Evolutionary conservation across 2,113 vertebrate genomes (phyloP).

Genomic region (Motacilla alba): DNA sequence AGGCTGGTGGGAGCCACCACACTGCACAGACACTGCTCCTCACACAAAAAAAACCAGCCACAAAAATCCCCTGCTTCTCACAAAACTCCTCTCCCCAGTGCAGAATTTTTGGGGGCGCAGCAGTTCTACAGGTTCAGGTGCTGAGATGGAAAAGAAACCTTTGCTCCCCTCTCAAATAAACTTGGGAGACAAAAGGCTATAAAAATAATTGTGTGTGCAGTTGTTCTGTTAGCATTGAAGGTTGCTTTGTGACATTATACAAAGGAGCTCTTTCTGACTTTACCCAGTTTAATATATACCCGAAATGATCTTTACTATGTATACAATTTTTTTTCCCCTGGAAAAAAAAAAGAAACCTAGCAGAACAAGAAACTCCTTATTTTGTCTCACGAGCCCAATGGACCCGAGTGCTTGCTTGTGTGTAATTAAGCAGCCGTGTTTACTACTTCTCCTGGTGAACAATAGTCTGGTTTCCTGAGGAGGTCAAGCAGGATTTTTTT

Average conservation of each 20-base stretch:
- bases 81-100: not conserved
- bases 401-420: slow-evolving; percentile 27
- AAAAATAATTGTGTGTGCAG: slow-evolving; percentile 51
- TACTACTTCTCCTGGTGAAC: slow-evolving; percentile 69
- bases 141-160: slow-evolving; percentile 48
- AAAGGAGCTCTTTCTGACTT: slow-evolving; percentile 65
- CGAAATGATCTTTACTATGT: slow-evolving; percentile 58
- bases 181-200: slow-evolving; percentile 71
- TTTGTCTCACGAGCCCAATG: slow-evolving; percentile 12
- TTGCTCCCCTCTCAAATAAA: slow-evolving; percentile 50
- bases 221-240: slow-evolving; percentile 34
- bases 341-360: not conserved
- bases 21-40: slow-evolving; percentile 56
- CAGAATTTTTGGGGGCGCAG: not conserved
- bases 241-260: slow-evolving; percentile 66
- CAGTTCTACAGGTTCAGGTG: slow-evolving; percentile 11
- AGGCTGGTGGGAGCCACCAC: slow-evolving; percentile 81
- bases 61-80: not conserved
- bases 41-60: slow-evolving; percentile 45
- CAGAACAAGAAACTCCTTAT: slow-evolving; percentile 60
- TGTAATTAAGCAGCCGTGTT: slow-evolving; percentile 70
- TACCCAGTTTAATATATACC: slow-evolving; percentile 53
- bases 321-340: not conserved
- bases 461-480: slow-evolving; percentile 69
- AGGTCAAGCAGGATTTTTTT: slow-evolving; percentile 76